Percentiles rank a stretch among this genome's conserved stretches.
These are phyloP conservation scores for Hucho hucho DNA, from an alignment of 2,113 vertebrate species.

Conservation along the genomic window DNA sequence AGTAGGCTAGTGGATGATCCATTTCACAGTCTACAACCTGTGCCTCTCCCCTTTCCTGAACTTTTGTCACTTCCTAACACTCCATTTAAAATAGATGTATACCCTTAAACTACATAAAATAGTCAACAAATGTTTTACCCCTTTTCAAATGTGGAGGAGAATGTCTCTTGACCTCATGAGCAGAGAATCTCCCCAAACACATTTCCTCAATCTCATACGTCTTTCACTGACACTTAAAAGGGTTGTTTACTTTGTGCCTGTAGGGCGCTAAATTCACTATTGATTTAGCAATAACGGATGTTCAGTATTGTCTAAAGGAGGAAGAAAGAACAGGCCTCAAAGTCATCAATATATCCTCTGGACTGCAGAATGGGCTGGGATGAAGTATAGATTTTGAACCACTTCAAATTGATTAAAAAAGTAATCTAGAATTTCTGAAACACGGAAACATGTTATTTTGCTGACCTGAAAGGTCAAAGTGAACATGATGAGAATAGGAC, in stretches of 20 bases:
- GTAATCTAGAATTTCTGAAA: too few species aligned
- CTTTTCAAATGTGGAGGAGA: neutral
- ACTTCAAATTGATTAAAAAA: too few species aligned
- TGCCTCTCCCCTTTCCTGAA: neutral
- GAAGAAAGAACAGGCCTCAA: slow-evolving; percentile 38
- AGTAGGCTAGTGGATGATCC: too few species aligned
- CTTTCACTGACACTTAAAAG: slow-evolving; percentile 3
- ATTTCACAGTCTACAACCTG: neutral
- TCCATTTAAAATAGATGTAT: neutral
- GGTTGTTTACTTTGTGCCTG: slow-evolving; percentile 30
- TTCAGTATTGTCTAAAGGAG: slow-evolving; percentile 45
- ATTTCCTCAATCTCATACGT: neutral
- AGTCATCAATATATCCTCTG: slow-evolving; percentile 32
- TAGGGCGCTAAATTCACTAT: slow-evolving; percentile 33
- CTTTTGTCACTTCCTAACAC: neutral
- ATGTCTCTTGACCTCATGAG: neutral
- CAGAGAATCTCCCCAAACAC: slow-evolving; percentile 11
- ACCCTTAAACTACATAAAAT: neutral
- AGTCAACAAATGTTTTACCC: neutral
- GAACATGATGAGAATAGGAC: too few species aligned
- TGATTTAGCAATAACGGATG: slow-evolving; percentile 57
- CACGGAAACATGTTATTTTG: too few species aligned
- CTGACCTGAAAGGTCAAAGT: too few species aligned
- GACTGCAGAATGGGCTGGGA: too few species aligned
- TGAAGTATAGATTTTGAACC: too few species aligned